Evolutionary conservation across 2,113 vertebrate genomes (phyloP).

Genomic region (Mirza zaza): DNA sequence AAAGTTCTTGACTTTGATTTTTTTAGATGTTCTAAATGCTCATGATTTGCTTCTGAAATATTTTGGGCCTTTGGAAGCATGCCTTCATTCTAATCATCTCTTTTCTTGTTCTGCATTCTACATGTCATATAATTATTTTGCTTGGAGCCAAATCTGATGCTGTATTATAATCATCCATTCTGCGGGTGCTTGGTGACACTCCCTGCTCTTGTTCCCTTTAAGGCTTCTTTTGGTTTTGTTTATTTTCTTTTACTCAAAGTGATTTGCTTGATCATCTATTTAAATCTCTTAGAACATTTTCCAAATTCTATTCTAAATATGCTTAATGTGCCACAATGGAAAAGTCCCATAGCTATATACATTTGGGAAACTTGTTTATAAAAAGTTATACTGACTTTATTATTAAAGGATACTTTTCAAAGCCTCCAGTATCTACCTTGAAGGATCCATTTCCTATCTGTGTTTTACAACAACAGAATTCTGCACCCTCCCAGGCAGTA

Average conservation of each 20-base stretch:
- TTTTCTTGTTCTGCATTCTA: neutral
- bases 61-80: neutral
- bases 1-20: neutral
- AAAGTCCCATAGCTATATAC: neutral
- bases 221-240: neutral
- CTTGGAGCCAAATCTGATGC: neutral
- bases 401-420: slow-evolving; percentile 1
- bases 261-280: neutral
- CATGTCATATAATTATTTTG: neutral
- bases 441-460: neutral
- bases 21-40: neutral
- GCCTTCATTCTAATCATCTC: neutral
- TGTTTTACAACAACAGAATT: neutral
- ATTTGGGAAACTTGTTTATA: neutral
- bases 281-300: neutral
- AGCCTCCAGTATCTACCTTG: neutral
- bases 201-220: neutral
- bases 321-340: neutral
- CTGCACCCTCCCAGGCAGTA: neutral
- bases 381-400: neutral
- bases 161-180: neutral
- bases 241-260: slow-evolving; percentile 16
- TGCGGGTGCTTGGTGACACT: neutral
- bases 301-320: neutral
- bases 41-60: neutral